Conservation (phyloP, 2,113 vertebrate genomes). For the Antechinus stuartii region DNA sequence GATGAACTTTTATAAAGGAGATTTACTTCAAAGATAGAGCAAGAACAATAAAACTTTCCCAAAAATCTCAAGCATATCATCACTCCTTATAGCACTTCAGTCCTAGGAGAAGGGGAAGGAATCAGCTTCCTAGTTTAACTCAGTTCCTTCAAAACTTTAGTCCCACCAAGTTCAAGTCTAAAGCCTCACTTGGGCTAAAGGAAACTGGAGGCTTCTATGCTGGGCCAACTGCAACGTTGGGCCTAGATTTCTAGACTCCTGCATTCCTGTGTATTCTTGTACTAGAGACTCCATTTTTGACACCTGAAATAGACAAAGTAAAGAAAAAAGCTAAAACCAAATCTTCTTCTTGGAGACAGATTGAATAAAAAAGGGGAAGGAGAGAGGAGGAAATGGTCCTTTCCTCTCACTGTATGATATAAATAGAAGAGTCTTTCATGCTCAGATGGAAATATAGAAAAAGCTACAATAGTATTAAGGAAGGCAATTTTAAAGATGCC, state of each 20-base stretch:
- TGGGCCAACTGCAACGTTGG: not conserved
- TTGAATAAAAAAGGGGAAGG: not conserved
- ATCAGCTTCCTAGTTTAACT: not conserved
- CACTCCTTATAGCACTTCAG: too few relatives aligned
- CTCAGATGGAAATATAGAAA: not conserved
- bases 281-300: not conserved
- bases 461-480: not conserved
- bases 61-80: not conserved
- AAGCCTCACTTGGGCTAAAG: not conserved
- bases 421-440: not conserved
- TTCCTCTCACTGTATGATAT: not conserved
- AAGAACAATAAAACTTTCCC: not conserved
- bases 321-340: not conserved
- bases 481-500: not conserved
- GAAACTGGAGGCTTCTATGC: not conserved
- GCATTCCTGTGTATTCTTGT: not conserved
- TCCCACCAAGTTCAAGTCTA: not conserved
- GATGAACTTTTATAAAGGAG: not conserved
- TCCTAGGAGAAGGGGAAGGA: not conserved
- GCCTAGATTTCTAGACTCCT: not conserved
- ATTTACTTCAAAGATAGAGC: not conserved
- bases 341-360: not conserved
- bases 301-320: not conserved
- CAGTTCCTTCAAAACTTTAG: too few relatives aligned
- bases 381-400: not conserved